Base-by-base conservation (phyloP, 2,888 invertebrate species). In the Torymus texanus region DNA sequence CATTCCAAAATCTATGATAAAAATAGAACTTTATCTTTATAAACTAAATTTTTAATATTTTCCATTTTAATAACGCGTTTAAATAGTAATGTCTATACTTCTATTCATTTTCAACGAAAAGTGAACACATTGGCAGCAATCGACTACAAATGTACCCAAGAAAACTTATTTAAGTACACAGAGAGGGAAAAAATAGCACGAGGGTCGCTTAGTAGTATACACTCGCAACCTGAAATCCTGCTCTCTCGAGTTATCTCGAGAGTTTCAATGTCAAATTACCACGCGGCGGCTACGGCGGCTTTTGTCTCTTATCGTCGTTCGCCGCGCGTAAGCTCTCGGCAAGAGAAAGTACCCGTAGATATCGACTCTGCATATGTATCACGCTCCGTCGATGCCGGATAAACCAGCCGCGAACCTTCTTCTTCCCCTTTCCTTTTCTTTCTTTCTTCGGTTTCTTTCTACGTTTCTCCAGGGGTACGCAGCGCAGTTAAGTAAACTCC, bases 291-390 rank as follows among this genome's bases (percentile, higher is more conserved):
- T 3, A 0, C 29, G 29, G 4, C 73, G 83, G 86, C 81, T 86
- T 85, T 85, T 84, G 83, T 83, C 86, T 83, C 86, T 88, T 88
- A 87, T 88, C 88, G 85, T 74, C 81, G 75, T 81, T 83, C 61
- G 51, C 82, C 73, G 29, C 73, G 85, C 73, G 85, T 87, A 87
- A 88, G 87, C 87, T 85, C 78, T 21, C 63, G 79, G 83, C 29
- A 84, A 84, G 87, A 87, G 84, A 87, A 88, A 87, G 85, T 87
- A 86, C 86, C 86, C 87, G 51, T 81, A 87, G 88, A 89, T 89
- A 89, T 86, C 88, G 87, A 85, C 84, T 87, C 87, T 88, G 87
- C 87, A 87, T 88, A 88, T 87, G 88, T 87, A 88, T 87, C 85
- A 86, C 84, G 24, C 65, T 24, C 50, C 82, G 21, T 79, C 83